These are phyloP conservation scores for Dryobates pubescens DNA, from an alignment of 2,797 vertebrate species.

Conservation along the genomic window DNA sequence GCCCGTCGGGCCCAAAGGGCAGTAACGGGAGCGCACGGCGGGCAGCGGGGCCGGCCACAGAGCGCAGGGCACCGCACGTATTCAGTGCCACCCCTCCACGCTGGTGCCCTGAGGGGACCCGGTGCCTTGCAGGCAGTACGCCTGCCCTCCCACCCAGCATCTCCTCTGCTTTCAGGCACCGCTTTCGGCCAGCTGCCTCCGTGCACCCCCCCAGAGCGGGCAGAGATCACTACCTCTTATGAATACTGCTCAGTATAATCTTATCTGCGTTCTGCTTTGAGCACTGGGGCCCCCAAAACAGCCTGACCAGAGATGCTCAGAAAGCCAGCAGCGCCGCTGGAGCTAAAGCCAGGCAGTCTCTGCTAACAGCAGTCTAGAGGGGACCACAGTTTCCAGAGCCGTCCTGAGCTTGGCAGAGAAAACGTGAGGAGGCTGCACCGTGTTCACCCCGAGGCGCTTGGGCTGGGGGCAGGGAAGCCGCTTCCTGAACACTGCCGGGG, in stretches of 20 bases:
- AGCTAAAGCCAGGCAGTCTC: not conserved
- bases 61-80: accelerated
- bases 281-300: not conserved
- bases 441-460: not conserved
- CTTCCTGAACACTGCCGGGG: not conserved
- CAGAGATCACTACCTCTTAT: not conserved
- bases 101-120: not conserved
- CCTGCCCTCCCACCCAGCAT: not conserved
- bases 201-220: not conserved
- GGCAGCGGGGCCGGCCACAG: too few relatives aligned
- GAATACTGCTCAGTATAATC: not conserved
- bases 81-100: not conserved
- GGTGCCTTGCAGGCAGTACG: not conserved
- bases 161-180: not conserved
- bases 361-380: not conserved
- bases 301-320: not conserved
- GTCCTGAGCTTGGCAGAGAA: not conserved
- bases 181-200: accelerated
- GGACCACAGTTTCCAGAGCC: not conserved
- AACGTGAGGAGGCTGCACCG: not conserved
- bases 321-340: not conserved
- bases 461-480: not conserved
- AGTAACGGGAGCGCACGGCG: not conserved
- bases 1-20: not conserved
- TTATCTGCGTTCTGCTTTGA: not conserved